Conservation (phyloP, 2,113 vertebrate genomes). For the Sakesphorus luctuosus region DNA sequence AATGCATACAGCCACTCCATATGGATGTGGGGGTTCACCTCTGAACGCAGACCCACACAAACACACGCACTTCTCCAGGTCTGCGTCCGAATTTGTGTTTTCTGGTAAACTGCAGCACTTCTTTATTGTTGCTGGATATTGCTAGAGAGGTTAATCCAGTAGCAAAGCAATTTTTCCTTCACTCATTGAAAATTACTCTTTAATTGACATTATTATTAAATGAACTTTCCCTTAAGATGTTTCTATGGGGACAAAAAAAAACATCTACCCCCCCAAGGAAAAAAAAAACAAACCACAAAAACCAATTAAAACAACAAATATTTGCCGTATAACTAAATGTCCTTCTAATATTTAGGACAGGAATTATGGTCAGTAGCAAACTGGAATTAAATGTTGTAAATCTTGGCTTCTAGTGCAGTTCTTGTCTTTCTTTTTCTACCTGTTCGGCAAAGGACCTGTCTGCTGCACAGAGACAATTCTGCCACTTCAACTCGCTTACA, state of each 20-base stretch:
- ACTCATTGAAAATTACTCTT: neutral
- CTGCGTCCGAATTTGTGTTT: neutral
- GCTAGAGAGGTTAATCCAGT: neutral
- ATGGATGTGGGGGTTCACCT: neutral
- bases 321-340: neutral
- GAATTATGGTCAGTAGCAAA: neutral
- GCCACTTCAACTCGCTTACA: neutral
- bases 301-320: neutral
- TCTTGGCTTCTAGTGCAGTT: neutral
- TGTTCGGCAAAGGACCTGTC: neutral
- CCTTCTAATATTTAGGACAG: neutral
- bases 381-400: neutral
- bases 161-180: neutral
- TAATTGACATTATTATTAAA: slow-evolving; percentile 15
- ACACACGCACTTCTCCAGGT: accelerated
- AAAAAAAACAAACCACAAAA: no score
- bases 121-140: neutral
- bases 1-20: neutral
- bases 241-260: slow-evolving; percentile 1
- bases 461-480: neutral
- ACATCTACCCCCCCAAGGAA: no score
- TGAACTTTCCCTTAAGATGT: neutral
- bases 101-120: neutral
- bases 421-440: neutral
- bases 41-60: neutral